Percentiles rank a stretch among this genome's conserved stretches.
Conservation (phyloP, 2,113 vertebrate genomes). For the Nymphicus hollandicus region DNA sequence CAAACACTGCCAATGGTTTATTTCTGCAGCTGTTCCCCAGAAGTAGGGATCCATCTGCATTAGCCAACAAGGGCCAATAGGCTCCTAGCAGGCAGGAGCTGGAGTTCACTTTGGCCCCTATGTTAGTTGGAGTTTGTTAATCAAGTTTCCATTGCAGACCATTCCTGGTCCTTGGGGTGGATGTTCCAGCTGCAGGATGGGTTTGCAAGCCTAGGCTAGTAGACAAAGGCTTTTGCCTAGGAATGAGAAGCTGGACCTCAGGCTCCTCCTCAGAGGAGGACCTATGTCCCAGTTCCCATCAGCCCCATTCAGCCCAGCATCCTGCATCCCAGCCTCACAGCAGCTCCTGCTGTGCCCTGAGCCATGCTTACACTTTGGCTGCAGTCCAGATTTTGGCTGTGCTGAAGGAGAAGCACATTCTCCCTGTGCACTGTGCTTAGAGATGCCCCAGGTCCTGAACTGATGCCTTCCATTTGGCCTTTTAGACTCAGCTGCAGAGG, state of each 20-base stretch:
- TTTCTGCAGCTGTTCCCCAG: neutral
- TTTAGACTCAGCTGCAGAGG: conserved; percentile 80
- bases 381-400: neutral
- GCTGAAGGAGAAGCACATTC: neutral
- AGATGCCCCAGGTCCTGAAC: neutral
- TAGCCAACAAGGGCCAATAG: neutral
- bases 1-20: neutral
- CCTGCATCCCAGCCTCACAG: neutral
- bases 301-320: neutral
- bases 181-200: neutral
- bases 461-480: conserved; percentile 18
- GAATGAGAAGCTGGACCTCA: neutral
- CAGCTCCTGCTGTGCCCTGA: neutral
- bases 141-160: neutral
- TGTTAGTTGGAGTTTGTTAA: neutral
- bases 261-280: neutral
- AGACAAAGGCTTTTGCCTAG: neutral
- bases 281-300: neutral
- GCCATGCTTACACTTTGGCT: neutral
- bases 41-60: neutral
- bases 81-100: neutral
- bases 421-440: neutral
- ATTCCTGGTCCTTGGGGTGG: neutral
- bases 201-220: neutral
- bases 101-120: neutral